phyloP scores from a whole-genome alignment of 2,797 vertebrate species.

The Tapera naevia region DNA sequence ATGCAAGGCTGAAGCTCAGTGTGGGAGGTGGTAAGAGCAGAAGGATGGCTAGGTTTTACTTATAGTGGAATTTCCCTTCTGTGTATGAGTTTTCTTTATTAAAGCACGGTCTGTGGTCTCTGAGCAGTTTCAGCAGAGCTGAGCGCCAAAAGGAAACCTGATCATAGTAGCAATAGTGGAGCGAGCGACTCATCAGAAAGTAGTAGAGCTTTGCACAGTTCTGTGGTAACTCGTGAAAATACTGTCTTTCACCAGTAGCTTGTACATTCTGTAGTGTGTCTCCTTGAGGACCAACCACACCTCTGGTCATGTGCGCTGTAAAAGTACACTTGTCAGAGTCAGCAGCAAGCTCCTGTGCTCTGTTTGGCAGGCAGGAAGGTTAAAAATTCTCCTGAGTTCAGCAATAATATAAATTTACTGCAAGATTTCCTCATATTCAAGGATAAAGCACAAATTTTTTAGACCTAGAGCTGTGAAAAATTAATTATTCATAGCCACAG shows the following conservation, averaged over 20 bases:
- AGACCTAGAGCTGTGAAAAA: neutral
- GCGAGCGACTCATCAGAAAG: neutral
- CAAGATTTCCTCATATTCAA: neutral
- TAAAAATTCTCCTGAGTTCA: neutral
- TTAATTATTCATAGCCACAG: neutral
- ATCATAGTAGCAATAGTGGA: neutral
- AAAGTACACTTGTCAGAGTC: neutral
- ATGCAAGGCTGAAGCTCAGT: neutral
- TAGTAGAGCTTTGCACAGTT: neutral
- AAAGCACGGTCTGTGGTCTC: constrained; percentile 5
- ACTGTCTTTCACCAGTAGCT: neutral
- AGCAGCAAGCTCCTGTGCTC: neutral
- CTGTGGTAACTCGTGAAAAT: neutral
- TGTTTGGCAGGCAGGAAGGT: neutral
- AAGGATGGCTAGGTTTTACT: neutral
- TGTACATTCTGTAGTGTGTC: neutral
- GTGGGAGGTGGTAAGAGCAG: neutral
- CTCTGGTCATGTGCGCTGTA: neutral
- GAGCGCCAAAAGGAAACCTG: neutral
- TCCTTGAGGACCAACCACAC: neutral
- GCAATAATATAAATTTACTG: neutral
- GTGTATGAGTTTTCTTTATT: neutral
- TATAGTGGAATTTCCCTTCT: neutral
- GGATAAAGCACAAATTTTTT: neutral
- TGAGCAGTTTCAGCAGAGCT: neutral